Evolutionary conservation across 2,113 vertebrate species (phyloP).

Genomic region (Thunnus maccoyii): DNA sequence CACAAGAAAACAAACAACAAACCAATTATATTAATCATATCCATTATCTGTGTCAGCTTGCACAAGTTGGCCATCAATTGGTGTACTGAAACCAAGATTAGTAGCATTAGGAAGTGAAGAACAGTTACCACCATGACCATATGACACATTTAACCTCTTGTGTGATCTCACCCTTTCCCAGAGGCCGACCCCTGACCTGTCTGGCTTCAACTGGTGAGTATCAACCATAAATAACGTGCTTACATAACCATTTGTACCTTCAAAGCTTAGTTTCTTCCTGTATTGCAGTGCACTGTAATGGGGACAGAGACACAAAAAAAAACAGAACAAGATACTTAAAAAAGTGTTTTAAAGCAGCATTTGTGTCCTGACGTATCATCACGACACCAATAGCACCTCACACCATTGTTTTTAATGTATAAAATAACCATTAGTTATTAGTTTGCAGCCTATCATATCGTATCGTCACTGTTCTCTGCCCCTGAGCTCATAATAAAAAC

Average conservation of each 20-base stretch:
- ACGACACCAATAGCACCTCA: background rate
- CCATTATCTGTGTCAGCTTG: background rate
- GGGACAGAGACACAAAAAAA: slow-evolving; percentile 15
- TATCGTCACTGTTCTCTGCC: background rate
- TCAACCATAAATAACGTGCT: background rate
- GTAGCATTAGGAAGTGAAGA: slow-evolving; percentile 9
- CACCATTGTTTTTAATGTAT: background rate
- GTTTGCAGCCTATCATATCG: background rate
- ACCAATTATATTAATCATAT: no score
- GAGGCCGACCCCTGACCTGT: slow-evolving; percentile 76
- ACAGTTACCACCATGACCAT: background rate
- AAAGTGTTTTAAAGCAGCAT: background rate
- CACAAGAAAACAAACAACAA: background rate
- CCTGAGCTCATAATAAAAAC: background rate
- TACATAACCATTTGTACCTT: background rate
- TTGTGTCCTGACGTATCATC: background rate
- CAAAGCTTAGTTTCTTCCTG: background rate
- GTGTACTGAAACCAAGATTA: slow-evolving; percentile 10
- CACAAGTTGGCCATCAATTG: background rate
- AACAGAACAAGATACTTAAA: slow-evolving; percentile 31
- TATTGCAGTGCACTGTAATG: background rate
- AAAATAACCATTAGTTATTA: background rate
- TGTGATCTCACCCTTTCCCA: slow-evolving; percentile 61
- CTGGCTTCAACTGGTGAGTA: slow-evolving; percentile 80
- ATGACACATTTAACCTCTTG: background rate